These are phyloP conservation scores for Galagoides demidoff DNA, from an alignment of 2,797 vertebrate species.

Conservation along the genomic window DNA sequence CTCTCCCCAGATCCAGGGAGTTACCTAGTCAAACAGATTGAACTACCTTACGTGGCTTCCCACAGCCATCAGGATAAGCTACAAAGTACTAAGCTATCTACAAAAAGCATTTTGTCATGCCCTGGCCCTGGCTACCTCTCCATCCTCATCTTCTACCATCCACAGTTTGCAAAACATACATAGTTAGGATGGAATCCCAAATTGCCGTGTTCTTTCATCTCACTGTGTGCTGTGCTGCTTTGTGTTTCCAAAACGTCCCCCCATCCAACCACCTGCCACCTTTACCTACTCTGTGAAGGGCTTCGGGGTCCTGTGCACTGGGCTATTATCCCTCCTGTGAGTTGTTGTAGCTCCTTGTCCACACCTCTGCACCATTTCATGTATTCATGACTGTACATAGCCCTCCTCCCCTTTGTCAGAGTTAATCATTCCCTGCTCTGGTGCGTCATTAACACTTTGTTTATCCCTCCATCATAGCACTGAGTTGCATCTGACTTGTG, in stretches of 20 bases:
- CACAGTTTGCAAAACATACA: background rate
- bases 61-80: background rate
- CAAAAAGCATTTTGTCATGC: background rate
- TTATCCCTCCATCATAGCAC: background rate
- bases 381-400: background rate
- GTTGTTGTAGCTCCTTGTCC: background rate
- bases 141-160: background rate
- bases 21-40: background rate
- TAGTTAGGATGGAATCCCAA: background rate
- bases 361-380: background rate
- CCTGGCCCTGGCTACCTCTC: background rate
- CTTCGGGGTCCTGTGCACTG: background rate
- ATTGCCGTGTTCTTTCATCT: background rate
- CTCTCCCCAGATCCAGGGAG: background rate
- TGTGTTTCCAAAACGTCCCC: background rate
- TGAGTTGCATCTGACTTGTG: background rate
- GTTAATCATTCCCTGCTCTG: background rate
- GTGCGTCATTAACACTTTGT: constrained; percentile 23
- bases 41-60: background rate
- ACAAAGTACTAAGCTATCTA: background rate
- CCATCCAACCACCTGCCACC: background rate
- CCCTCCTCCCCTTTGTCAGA: background rate
- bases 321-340: background rate
- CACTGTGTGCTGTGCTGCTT: background rate
- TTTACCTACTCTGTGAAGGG: background rate